Base-by-base conservation (phyloP, 64 coral and sea anemone genomes). In the Platygyra sinensis region DNA sequence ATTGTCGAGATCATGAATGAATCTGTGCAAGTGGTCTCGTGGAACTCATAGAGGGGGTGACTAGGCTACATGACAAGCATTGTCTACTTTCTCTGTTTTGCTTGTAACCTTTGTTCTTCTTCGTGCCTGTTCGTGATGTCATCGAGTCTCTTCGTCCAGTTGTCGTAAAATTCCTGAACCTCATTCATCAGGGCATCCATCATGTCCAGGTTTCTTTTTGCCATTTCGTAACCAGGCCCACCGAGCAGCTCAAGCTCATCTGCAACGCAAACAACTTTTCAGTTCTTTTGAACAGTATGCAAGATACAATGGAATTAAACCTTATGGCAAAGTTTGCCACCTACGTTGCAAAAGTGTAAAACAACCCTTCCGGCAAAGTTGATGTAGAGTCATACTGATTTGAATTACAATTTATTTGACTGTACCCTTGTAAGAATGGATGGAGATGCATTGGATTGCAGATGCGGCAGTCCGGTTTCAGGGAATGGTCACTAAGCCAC, bases 131-230 rank as follows among this genome's bases (percentile, higher is more conserved):
- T 31, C 25, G 87, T 83, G 55, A 96, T 93, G 4, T 95, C 97
- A 75, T 99, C 97, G 5, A 99, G 89, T 62, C 94, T 72, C 10
- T 76, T 72, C 20, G 86, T 96, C 97, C 97, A 99, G 60, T 86
- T 95, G 30, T 96, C 91, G 60, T 96, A 96, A 61, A 99, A 99
- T 14, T 91, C 91, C 39, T 99, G 94, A 9, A 99, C 94, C 67
- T 99, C 94, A 30, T 91, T 75, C 94, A 96, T 89, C 94, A 99
- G 60, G 2, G 97, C 77, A 33, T 99, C 94, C 97, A 99, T 90
- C 85, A 96, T 90, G 18, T 99, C 91, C 88, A 99, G 87, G 83
- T 99, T 99, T 24, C 81, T 64, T 52, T 99, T 96, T 7, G 94
- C 97, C 72, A 93, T 91, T 73, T 99, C 94, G 67, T 96, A 99